These are phyloP conservation scores for Heterodera schachtii DNA, from an alignment of 1,140 invertebrate species.

Conservation along the genomic window DNA sequence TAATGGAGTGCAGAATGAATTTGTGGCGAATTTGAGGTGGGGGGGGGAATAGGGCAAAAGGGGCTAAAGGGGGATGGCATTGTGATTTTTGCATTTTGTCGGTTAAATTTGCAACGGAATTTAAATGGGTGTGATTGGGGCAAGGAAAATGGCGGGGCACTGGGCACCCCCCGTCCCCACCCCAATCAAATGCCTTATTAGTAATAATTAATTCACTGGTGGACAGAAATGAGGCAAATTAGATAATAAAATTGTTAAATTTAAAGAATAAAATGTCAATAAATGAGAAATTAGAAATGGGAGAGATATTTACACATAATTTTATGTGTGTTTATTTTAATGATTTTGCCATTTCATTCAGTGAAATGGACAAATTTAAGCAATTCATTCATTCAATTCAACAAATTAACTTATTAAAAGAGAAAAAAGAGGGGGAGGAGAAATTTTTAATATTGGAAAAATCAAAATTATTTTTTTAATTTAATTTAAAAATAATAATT, in stretches of 20 bases:
- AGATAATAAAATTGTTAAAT: not conserved
- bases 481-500: not conserved
- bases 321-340: not conserved
- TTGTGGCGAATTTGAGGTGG: slow-evolving; percentile 8
- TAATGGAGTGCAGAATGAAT: slow-evolving; percentile 18
- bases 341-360: not conserved
- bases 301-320: too few species aligned
- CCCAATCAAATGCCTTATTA: not conserved
- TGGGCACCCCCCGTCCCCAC: not conserved
- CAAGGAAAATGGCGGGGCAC: not conserved
- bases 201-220: not conserved
- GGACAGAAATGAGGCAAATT: not conserved
- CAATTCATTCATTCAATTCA: not conserved
- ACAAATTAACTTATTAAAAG: not conserved
- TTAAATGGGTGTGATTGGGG: not conserved
- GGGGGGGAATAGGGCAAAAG: not conserved
- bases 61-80: not conserved
- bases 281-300: not conserved
- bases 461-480: slow-evolving; percentile 1
- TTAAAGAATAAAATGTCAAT: not conserved
- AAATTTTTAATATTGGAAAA: not conserved
- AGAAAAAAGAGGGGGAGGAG: not conserved
- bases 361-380: too few species aligned
- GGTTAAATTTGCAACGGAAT: not conserved
- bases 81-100: slow-evolving; percentile 1